Percentiles rank a stretch among this genome's conserved stretches.
phyloP scores from a whole-genome alignment of 2,797 vertebrate species.

The Chlorospingus semifuscus region DNA sequence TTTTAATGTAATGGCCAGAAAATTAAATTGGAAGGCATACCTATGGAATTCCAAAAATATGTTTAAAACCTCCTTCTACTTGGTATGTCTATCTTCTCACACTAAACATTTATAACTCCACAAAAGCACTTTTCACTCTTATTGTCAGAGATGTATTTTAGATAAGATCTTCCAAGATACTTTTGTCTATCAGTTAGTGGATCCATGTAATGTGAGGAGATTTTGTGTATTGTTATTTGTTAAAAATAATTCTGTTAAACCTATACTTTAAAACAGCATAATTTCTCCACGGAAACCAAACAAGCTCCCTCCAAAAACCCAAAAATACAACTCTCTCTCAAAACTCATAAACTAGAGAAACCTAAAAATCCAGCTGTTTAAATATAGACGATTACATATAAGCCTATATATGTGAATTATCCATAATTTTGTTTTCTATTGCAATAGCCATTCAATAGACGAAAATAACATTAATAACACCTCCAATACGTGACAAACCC shows the following conservation, averaged over 20 bases:
- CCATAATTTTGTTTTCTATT: neutral
- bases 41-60: neutral
- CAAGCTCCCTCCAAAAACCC: neutral
- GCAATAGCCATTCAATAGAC: neutral
- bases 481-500: fast-evolving
- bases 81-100: neutral
- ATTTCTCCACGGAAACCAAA: neutral
- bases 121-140: neutral
- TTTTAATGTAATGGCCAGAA: conserved; percentile 31
- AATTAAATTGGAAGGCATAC: neutral
- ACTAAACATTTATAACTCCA: neutral
- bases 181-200: neutral
- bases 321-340: neutral
- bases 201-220: neutral
- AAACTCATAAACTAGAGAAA: neutral
- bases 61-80: neutral
- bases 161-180: neutral
- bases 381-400: neutral
- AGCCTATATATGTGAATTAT: neutral
- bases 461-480: neutral
- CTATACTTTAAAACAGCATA: neutral
- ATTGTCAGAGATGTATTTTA: neutral
- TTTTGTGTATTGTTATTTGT: neutral
- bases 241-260: neutral
- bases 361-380: neutral